Percentiles rank a stretch among this genome's conserved stretches.
phyloP scores from a whole-genome alignment of 1,140 invertebrate species.

The Pachypeltis micranthus region DNA sequence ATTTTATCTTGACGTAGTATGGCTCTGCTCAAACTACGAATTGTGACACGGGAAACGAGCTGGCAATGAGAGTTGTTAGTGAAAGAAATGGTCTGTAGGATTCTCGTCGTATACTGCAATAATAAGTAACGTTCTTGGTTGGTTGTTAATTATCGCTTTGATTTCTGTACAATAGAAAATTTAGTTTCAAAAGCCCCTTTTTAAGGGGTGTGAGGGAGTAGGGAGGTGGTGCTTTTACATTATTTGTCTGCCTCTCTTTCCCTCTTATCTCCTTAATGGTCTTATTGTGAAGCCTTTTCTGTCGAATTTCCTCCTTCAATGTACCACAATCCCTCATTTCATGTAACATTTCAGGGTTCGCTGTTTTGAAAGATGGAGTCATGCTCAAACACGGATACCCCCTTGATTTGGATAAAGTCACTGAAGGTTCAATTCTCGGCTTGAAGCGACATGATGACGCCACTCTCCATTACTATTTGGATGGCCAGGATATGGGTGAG shows the following conservation, averaged over 20 bases:
- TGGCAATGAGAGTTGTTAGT: too few species aligned
- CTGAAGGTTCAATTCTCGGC: conserved; percentile 34
- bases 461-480: conserved; percentile 77
- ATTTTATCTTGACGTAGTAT: too few species aligned
- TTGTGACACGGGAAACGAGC: too few species aligned
- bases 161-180: too few species aligned
- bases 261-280: not conserved
- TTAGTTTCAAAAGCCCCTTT: too few species aligned
- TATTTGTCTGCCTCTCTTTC: not conserved
- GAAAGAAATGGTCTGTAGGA: too few species aligned
- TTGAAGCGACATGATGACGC: conserved; percentile 78
- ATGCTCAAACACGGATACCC: conserved; percentile 26
- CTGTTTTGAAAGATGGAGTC: conserved; percentile 28
- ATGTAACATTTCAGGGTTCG: conserved; percentile 21
- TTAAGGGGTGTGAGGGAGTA: too few species aligned
- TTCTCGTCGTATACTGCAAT: too few species aligned
- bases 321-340: not conserved
- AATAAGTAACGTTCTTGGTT: too few species aligned
- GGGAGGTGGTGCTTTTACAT: too few species aligned
- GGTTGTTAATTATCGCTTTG: too few species aligned
- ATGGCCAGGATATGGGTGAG: conserved; percentile 79
- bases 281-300: not conserved
- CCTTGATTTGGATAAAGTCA: conserved; percentile 27
- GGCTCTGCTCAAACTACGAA: too few species aligned
- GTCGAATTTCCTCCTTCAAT: not conserved